Conservation (phyloP, 2,888 invertebrate species). For the Acronicta aceris region DNA sequence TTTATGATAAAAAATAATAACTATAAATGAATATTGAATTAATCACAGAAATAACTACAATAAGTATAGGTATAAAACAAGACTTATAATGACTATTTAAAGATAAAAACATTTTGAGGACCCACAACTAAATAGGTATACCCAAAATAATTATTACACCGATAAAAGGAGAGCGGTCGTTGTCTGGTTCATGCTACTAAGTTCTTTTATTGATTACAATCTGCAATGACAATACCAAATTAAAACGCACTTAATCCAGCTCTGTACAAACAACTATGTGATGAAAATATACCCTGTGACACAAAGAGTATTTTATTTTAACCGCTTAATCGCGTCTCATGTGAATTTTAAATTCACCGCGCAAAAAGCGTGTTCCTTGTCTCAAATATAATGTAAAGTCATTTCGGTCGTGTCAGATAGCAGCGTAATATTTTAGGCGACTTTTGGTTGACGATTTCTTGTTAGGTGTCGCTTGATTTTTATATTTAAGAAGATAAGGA, state of each 20-base stretch:
- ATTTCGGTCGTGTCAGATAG: slow-evolving; percentile 22
- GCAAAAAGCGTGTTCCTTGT: slow-evolving; percentile 54
- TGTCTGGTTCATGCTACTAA: no score
- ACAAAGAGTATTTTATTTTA: slow-evolving; percentile 57
- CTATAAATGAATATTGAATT: no score
- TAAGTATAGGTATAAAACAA: no score
- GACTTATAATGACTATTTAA: no score
- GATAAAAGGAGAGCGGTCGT: no score
- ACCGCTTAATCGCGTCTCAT: slow-evolving; percentile 60
- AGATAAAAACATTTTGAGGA: no score
- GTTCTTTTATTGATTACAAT: no score
- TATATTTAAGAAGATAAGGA: no score
- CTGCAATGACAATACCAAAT: background rate
- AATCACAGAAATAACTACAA: no score
- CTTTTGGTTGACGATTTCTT: background rate
- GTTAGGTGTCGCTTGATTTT: background rate
- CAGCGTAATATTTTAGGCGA: background rate
- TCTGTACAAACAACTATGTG: slow-evolving; percentile 18
- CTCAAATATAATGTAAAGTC: slow-evolving; percentile 46
- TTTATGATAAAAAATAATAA: no score
- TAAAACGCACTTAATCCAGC: slow-evolving; percentile 13
- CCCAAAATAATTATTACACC: no score
- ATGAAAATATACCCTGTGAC: slow-evolving; percentile 43
- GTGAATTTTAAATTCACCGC: slow-evolving; percentile 58
- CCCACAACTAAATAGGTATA: no score